These are phyloP conservation scores for Crenichthys baileyi DNA, from an alignment of 2,797 vertebrate species.

Conservation along the genomic window DNA sequence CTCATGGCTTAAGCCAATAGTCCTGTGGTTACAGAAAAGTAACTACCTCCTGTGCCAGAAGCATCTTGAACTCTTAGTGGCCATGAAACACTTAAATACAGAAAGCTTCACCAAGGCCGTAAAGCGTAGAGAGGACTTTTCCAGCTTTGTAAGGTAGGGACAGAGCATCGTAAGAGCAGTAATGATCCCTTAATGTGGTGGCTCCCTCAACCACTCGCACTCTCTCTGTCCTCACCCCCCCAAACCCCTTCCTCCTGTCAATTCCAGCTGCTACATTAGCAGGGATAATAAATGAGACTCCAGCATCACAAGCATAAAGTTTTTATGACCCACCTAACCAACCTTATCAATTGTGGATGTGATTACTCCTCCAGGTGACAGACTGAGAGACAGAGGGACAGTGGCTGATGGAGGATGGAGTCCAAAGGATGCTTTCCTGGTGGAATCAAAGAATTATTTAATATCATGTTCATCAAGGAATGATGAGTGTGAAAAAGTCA, in stretches of 20 bases:
- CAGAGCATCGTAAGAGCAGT: conserved; percentile 68
- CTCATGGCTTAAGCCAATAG: conserved; percentile 61
- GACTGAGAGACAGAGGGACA: conserved; percentile 65
- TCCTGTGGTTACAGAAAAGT: conserved; percentile 73
- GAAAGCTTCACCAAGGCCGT: conserved; percentile 72
- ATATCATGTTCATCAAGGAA: conserved; percentile 36
- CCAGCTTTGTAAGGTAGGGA: conserved; percentile 68
- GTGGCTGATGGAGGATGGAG: conserved; percentile 31
- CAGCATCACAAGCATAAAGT: conserved; percentile 77
- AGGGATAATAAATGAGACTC: conserved; percentile 81
- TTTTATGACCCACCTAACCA: conserved; percentile 82
- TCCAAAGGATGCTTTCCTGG: conserved; percentile 12
- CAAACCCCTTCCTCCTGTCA: conserved; percentile 9
- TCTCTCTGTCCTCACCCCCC: conserved; percentile 35
- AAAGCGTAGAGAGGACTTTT: conserved; percentile 72
- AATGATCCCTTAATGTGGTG: conserved; percentile 80
- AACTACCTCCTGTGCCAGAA: conserved; percentile 74
- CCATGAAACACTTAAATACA: conserved; percentile 77
- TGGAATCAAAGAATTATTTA: conserved; percentile 57
- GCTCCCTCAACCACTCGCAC: conserved; percentile 64
- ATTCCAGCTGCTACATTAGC: conserved; percentile 76
- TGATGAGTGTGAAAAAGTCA: conserved; percentile 40
- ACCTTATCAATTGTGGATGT: conserved; percentile 81
- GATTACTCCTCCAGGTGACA: conserved; percentile 74
- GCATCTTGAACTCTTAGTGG: conserved; percentile 74